Conservation (phyloP, 2,113 vertebrate genomes). For the Pangasianodon gigas region DNA sequence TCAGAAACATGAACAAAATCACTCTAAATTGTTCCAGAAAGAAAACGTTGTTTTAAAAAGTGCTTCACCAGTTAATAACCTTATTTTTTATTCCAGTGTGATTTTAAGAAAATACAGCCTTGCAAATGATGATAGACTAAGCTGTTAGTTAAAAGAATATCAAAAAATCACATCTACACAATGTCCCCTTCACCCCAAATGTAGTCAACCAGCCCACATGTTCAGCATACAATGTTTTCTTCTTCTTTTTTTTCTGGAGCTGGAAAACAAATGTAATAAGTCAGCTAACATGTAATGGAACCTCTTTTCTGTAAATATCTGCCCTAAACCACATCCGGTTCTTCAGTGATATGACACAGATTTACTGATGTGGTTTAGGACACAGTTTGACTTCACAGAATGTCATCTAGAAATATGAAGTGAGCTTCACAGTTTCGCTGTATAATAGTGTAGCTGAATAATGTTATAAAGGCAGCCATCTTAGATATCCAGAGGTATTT, state of each 20-base stretch:
- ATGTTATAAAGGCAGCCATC: no score
- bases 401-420: not conserved
- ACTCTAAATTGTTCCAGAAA: not conserved
- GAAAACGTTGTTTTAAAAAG: not conserved
- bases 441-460: not conserved
- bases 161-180: not conserved
- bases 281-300: not conserved
- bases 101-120: not conserved
- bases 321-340: not conserved
- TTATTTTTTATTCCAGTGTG: not conserved
- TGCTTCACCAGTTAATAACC: not conserved
- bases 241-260: not conserved
- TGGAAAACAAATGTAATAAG: not conserved
- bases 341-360: not conserved
- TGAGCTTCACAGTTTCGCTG: not conserved
- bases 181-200: not conserved
- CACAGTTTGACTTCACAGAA: not conserved
- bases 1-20: not conserved
- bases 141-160: not conserved
- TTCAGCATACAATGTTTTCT: not conserved
- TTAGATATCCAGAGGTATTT: not conserved
- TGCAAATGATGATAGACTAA: not conserved
- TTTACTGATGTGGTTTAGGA: not conserved
- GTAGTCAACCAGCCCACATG: not conserved
- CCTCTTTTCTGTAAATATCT: not conserved